phyloP scores from a whole-genome alignment of 2,113 vertebrate genomes.

The Danio rerio region GRCz12tu NC_133184.1:30591001-30591500 shows the following conservation, averaged over 20 bases:
- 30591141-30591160: no score
- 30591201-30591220: neutral
- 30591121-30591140: constrained; percentile 91
- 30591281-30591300: neutral
- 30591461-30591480: no score
- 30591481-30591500: no score
- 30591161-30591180: neutral
- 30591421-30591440: neutral
- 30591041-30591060: constrained; percentile 81
- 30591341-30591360: constrained; percentile 8
- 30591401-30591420: neutral
- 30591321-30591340: neutral
- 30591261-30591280: neutral
- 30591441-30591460: no score
- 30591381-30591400: neutral
- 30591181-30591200: neutral
- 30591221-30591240: neutral
- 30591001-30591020: neutral
- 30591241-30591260: neutral
- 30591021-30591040: neutral
- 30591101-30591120: constrained; percentile 98
- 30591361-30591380: neutral
- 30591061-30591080: constrained; percentile 96
- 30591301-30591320: neutral
- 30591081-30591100: constrained; percentile 98